phyloP scores from a whole-genome alignment of 2,888 invertebrate genomes.

The Theodoxus fluviatilis region DNA sequence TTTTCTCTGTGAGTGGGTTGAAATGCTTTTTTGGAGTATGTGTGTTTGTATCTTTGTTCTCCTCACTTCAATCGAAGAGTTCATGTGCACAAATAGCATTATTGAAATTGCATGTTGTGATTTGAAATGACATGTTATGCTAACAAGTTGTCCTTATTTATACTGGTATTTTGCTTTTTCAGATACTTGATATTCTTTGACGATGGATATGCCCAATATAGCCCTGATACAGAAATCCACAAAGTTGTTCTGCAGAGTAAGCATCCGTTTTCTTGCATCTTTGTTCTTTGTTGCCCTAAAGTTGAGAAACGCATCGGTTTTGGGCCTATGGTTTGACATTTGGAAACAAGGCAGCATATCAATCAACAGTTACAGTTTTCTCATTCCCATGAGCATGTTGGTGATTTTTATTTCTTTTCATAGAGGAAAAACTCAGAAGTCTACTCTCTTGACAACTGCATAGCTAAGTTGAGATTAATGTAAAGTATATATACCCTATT shows the following conservation, averaged over 20 bases:
- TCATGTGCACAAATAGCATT: background rate
- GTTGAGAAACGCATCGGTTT: background rate
- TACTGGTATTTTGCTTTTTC: constrained; percentile 39
- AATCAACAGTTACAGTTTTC: too few species aligned
- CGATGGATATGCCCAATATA: constrained; percentile 90
- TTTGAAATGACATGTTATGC: background rate
- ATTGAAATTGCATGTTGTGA: background rate
- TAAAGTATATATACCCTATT: too few species aligned
- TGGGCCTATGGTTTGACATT: background rate
- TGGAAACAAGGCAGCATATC: too few species aligned
- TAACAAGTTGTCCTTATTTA: background rate
- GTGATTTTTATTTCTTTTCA: too few species aligned
- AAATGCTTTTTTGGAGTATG: too few species aligned
- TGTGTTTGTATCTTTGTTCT: background rate
- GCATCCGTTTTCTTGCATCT: constrained; percentile 20
- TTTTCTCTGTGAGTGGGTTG: background rate
- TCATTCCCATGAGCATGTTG: too few species aligned
- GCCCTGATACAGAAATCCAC: constrained; percentile 67
- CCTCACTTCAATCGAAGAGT: background rate
- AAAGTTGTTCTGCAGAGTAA: constrained; percentile 62
- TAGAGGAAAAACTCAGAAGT: too few species aligned
- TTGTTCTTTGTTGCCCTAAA: background rate
- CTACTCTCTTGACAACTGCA: too few species aligned
- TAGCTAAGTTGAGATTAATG: too few species aligned
- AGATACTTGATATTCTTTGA: constrained; percentile 92